Evolutionary conservation across 2,888 invertebrate species (phyloP), one percentile per base, ranked within the genome.

Genomic region (Oeneis ivallda): DNA sequence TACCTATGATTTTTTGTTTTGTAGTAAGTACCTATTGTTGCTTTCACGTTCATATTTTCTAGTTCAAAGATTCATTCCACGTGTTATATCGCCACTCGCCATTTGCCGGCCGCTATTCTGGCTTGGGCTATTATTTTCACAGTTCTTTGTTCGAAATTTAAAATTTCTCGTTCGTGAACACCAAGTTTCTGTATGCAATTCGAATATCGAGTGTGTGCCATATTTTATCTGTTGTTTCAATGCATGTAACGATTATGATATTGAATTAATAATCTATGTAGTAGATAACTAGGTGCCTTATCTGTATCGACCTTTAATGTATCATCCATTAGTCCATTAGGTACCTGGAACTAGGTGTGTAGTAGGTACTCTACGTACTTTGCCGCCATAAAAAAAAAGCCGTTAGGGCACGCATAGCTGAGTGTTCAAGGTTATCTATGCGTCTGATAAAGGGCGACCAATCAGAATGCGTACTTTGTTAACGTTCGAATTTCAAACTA

Each of bases 401-500:
- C 85, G 86, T 86, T 87, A 79, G 77, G 82, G 80, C 72, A 78
- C 77, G 80, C 80, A 75, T 50, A 50, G 66, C 80, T 82, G 79
- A 79, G 79, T 80, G 76, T 71, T 81, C 86, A 87, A 87, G 87
- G 87, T 77, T 80, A n/a, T n/a, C n/a, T n/a, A 72, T 64, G 85
- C 86, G 85, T 87, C 85, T 81, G 90, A 89, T 90, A 89, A 89
- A 85, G 83, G 78, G 71, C 84, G 77, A 73, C 90, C 88, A 90
- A 90, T 89, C 81, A 70, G 64, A 80, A 71, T 68, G 73, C 78
- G 74, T 68, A 65, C 71, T 72, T 81, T 72, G 69, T 84, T n/a
- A 88, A 86, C 87, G 89, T 83, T 82, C 84, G 74, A 80, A 75
- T 81, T 79, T 60, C 66, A 78, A 70, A 61, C 49, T 59, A 58